Conservation (phyloP, 2,797 vertebrate genomes). For the Pseudocheirus occidentalis region DNA sequence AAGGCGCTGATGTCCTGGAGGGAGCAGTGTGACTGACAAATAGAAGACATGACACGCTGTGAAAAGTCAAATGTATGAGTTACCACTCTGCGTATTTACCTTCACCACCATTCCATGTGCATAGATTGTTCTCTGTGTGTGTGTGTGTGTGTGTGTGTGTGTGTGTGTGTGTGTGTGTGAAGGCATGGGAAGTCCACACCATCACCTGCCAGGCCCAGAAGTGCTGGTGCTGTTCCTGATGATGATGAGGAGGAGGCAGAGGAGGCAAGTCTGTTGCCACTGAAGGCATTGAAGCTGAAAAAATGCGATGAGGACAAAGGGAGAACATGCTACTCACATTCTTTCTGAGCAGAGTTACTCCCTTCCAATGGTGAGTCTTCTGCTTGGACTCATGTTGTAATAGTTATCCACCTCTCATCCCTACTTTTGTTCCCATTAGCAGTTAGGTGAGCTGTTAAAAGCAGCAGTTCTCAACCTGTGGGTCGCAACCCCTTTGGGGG, state of each 20-base stretch:
- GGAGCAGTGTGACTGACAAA: background rate
- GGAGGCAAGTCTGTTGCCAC: background rate
- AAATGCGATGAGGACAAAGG: background rate
- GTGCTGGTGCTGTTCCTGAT: background rate
- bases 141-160: too few relatives aligned
- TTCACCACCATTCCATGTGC: background rate
- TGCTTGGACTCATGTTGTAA: background rate
- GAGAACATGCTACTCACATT: background rate
- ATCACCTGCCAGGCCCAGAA: background rate
- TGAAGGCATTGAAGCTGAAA: background rate
- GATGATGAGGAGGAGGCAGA: too few relatives aligned
- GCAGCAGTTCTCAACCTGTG: too few relatives aligned
- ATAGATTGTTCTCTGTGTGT: background rate
- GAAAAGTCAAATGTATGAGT: background rate
- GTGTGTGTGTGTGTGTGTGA: background rate
- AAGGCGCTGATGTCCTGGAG: background rate
- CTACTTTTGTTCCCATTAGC: background rate
- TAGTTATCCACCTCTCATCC: background rate
- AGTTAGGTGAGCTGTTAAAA: background rate
- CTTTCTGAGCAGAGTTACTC: background rate
- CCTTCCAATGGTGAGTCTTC: background rate
- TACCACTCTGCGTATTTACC: background rate
- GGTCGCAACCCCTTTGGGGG: too few relatives aligned
- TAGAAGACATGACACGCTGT: background rate
- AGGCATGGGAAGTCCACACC: background rate